Evolutionary conservation across 2,797 vertebrate species (phyloP).

Genomic region (Buceros bicornis): DNA sequence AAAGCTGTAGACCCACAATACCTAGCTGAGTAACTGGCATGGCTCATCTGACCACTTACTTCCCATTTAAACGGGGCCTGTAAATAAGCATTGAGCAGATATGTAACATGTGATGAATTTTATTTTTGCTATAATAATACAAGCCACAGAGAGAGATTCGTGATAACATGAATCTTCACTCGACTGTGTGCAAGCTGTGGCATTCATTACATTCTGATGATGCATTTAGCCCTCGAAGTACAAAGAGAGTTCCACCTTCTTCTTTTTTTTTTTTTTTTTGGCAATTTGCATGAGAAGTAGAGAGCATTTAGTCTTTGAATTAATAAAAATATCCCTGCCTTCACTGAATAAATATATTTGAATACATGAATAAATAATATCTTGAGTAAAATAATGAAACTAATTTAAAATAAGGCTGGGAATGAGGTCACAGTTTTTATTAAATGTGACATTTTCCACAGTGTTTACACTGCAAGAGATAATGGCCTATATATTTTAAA

Average conservation of each 20-base stretch:
- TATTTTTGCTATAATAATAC: constrained; percentile 59
- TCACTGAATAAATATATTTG: constrained; percentile 56
- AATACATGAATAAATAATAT: constrained; percentile 62
- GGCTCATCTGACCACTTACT: background rate
- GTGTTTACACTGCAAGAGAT: constrained; percentile 47
- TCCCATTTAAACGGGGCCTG: background rate
- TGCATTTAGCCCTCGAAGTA: constrained; percentile 9
- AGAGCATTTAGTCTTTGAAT: constrained; percentile 58
- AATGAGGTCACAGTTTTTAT: constrained; percentile 52
- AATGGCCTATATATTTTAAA: constrained; percentile 56
- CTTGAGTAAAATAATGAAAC: constrained; percentile 60
- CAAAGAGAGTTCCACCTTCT: constrained; percentile 16
- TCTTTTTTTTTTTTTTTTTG: background rate
- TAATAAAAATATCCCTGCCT: constrained; percentile 63
- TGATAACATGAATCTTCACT: constrained; percentile 12
- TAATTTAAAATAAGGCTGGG: constrained; percentile 28
- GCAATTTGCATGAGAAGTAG: constrained; percentile 47
- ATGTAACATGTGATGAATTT: background rate
- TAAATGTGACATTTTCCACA: constrained; percentile 60
- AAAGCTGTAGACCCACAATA: background rate
- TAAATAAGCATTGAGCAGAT: constrained; percentile 24
- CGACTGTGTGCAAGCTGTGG: background rate
- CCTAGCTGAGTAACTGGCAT: background rate
- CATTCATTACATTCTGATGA: constrained; percentile 38
- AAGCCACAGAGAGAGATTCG: constrained; percentile 44